Evolutionary conservation across 2,113 vertebrate species (phyloP), one percentile per base, ranked within the genome.

Genomic region (Aegithalos caudatus): DNA sequence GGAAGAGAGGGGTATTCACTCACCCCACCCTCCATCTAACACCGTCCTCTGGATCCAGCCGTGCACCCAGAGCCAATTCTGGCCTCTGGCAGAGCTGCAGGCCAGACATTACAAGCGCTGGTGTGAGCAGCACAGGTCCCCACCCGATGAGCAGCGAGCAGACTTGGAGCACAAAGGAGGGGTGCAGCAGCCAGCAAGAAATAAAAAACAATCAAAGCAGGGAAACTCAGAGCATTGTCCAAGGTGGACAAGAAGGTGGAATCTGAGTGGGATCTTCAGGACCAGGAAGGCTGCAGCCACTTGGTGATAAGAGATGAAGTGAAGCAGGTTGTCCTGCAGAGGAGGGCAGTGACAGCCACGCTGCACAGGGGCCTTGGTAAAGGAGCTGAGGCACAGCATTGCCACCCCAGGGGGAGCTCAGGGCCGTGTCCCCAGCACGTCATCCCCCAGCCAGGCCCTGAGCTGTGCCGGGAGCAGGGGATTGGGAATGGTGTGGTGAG

Each of bases 91-190:
- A 97, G 95, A 91, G 85, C 89, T 44, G 91, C 88, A 78, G 96
- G 98, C 97, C 98, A 98, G 98, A 98, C 97, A 98, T 98, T 97
- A 98, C 97, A 89, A 97, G 96, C n/a, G 60, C 97, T 97, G 97
- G 97, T 95, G 96, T 88, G 97, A 97, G 94, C 90, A 96, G 94
- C 89, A 57, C 95, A 88, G 96, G 95, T 94, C 92, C 96, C 97
- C 98, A 96, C 97, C 98, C 98, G 88, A 97, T 91, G 94, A 97
- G 96, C 96, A 96, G 96, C 37, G 25, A 84, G 17, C 89, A 95
- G 78, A 81, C 94, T 96, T 76, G 96, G 96, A 97, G 91, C 57
- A n/a, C 65, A 93, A 66, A 83, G 48, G 53, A 86, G 48, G 84
- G 90, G 71, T 81, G 86, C 95, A 62, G 87, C 78, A 94, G 92